Base-by-base conservation (phyloP, 2,888 invertebrate species). In the Crepidodera aurea region DNA sequence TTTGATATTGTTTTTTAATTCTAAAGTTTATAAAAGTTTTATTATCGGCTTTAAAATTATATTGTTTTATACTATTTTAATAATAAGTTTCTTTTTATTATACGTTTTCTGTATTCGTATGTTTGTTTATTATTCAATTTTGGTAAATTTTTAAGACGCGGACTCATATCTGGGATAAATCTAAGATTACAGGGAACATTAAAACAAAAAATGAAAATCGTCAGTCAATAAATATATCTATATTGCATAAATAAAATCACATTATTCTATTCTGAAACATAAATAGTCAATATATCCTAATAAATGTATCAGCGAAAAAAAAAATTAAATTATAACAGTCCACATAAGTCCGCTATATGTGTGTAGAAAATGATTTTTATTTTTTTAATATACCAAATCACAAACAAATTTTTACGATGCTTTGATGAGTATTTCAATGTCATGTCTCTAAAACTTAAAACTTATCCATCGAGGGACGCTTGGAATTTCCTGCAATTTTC, bases 401-500 rank as follows among this genome's bases (percentile, higher is more conserved):
- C 65, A 64, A 69, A 69, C n/a, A 56, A 62, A 66, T 55, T 65
- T n/a, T 60, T 55, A 60, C 42, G 53, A 56, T 57, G 70, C 67
- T 65, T 68, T 69, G 67, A 70, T 70, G 70, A 71, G 70, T 70
- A 69, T 69, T 69, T 64, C 57, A 61, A 60, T 50, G 59, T 42
- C 44, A 59, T 42, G 51, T 40, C 48, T 37, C 10, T 42, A 44
- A 29, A 27, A 48, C 51, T 42, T 42, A 57, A 42, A 48, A 62
- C 29, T 66, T 63, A 71, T 53, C 71, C 71, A 22, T 71, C 69
- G 25, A 71, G 60, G 8, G 62, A 53, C 3, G 68, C 71, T 55
- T 73, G 73, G 57, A 69, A 78, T 29, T 75, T 75, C 12, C 75
- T 71, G 78, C 92, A 92, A 79, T 90, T 90, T 66, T 84, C 81